phyloP scores from a whole-genome alignment of 2,888 invertebrate species.

The Euspilapteryx auroguttella region DNA sequence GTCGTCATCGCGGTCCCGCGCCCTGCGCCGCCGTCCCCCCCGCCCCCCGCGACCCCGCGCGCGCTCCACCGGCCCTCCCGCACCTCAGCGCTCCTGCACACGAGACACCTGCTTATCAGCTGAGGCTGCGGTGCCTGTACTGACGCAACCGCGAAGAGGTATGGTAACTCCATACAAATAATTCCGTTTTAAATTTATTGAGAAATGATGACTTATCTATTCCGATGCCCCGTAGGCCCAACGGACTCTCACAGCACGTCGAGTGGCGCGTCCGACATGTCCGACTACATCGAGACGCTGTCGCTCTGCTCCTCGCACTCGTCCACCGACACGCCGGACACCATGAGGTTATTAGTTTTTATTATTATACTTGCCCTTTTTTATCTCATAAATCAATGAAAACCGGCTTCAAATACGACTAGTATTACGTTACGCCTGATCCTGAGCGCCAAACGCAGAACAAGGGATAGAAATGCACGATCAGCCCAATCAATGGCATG shows the following conservation, averaged over 20 bases:
- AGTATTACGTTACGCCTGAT: too few species aligned
- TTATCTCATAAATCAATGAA: too few species aligned
- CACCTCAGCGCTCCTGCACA: conserved; percentile 55
- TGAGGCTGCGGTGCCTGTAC: conserved; percentile 74
- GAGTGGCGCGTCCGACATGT: conserved; percentile 86
- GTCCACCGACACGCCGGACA: conserved; percentile 72
- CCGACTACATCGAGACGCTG: conserved; percentile 83
- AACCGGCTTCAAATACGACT: too few species aligned
- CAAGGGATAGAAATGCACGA: too few species aligned
- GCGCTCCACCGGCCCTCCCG: conserved; percentile 69
- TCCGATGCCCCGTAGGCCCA: conserved; percentile 18
- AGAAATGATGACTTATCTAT: too few species aligned
- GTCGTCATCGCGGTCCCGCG: conserved; percentile 63
- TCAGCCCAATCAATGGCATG: too few species aligned
- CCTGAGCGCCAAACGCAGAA: too few species aligned
- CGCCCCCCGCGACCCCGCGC: conserved; percentile 70
- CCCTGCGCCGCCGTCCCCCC: conserved; percentile 65
- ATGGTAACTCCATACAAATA: too few species aligned
- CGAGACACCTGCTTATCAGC: conserved; percentile 74
- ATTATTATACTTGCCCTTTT: too few species aligned
- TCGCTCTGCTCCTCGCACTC: conserved; percentile 81
- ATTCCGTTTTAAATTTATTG: too few species aligned
- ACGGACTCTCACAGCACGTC: conserved; percentile 76
- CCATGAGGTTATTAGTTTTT: too few species aligned
- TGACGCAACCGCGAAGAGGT: conserved; percentile 60